A percentile compares a stretch with the other conserved stretches of the same genome.
phyloP scores from a whole-genome alignment of 1,140 invertebrate species.

The Procambarus clarkii region DNA sequence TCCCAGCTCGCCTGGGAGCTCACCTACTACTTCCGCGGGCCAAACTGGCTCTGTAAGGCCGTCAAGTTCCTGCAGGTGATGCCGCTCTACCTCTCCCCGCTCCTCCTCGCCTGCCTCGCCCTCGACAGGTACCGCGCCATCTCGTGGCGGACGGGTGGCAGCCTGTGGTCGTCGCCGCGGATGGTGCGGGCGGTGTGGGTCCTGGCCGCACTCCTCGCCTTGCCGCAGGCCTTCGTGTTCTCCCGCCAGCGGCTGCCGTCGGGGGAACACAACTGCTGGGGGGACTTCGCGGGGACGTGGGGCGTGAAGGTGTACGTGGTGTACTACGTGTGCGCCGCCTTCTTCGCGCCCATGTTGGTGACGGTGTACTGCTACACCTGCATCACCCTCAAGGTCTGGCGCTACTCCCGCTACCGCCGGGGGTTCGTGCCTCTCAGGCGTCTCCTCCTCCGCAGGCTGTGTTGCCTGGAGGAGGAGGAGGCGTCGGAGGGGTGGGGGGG shows the following conservation, averaged over 20 bases:
- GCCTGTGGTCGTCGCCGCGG: slow-evolving; percentile 26
- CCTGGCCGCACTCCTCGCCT: slow-evolving; percentile 15
- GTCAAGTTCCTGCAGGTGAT: slow-evolving; percentile 53
- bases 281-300: slow-evolving; percentile 29
- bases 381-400: slow-evolving; percentile 50
- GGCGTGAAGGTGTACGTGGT: slow-evolving; percentile 31
- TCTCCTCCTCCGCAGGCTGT: not conserved
- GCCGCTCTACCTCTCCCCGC: slow-evolving; percentile 42
- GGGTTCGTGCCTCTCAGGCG: slow-evolving; percentile 32
- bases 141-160: slow-evolving; percentile 25
- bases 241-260: not conserved
- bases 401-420: slow-evolving; percentile 36
- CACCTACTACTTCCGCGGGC: slow-evolving; percentile 37
- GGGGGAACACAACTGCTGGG: slow-evolving; percentile 37
- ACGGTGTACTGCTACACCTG: slow-evolving; percentile 55
- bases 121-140: slow-evolving; percentile 45
- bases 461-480: not conserved
- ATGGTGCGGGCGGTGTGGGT: slow-evolving; percentile 33
- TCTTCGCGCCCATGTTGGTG: slow-evolving; percentile 46
- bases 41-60: slow-evolving; percentile 45
- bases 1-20: slow-evolving; percentile 47
- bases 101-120: slow-evolving; percentile 42
- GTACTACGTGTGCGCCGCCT: slow-evolving; percentile 41
- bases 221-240: slow-evolving; percentile 41
- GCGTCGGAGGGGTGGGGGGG: not conserved